Percentiles rank a stretch among this genome's conserved stretches.
Evolutionary conservation across 2,113 vertebrate genomes (phyloP).

Genomic region (Oenanthe melanoleuca): DNA sequence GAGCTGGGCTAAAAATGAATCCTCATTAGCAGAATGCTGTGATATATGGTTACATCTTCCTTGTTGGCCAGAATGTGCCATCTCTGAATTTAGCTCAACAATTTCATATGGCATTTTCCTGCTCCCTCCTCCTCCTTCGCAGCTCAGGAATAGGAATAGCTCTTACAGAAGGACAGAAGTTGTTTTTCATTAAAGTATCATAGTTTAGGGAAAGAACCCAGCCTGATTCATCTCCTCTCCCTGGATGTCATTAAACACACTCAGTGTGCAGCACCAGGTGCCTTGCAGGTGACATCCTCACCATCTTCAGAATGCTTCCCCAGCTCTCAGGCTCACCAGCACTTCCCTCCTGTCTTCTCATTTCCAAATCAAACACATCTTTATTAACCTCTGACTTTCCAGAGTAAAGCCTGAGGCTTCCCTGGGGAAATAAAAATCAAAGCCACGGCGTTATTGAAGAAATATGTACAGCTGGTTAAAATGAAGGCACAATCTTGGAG

Average conservation of each 20-base stretch:
- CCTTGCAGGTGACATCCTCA: background rate
- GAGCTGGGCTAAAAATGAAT: slow-evolving; percentile 54
- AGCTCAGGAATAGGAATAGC: slow-evolving; percentile 58
- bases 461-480: background rate
- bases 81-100: slow-evolving; percentile 36
- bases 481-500: background rate
- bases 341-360: background rate
- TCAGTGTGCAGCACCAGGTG: background rate
- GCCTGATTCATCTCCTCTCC: background rate
- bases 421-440: background rate
- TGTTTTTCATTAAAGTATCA: slow-evolving; percentile 33
- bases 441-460: background rate
- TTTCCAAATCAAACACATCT: slow-evolving; percentile 9
- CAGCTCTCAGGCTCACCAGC: background rate
- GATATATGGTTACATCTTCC: background rate
- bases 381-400: slow-evolving; percentile 19
- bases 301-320: background rate
- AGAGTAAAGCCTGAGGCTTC: background rate
- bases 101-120: slow-evolving; percentile 10
- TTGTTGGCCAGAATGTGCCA: background rate
- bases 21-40: slow-evolving; percentile 36
- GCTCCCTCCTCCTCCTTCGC: slow-evolving; percentile 37
- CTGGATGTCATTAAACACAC: background rate
- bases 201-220: background rate
- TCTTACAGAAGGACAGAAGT: slow-evolving; percentile 42